Evolutionary conservation across 2,797 vertebrate genomes (phyloP).

Genomic region (Dromococcyx pavoninus): DNA sequence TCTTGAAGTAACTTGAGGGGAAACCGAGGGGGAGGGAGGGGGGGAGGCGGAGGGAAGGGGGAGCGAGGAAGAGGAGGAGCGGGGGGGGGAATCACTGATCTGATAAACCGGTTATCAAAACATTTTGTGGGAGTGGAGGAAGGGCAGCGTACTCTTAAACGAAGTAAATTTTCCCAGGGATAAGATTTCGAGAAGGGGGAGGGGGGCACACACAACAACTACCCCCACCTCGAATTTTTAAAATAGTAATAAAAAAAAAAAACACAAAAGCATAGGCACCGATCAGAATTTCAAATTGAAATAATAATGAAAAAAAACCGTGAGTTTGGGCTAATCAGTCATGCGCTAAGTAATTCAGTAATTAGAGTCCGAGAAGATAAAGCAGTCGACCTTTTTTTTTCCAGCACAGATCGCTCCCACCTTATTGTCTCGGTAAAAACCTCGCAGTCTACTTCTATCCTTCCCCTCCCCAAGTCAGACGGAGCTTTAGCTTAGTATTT

Average conservation of each 20-base stretch:
- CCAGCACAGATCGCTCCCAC: slow-evolving; percentile 50
- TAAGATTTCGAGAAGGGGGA: not conserved
- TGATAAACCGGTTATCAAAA: slow-evolving; percentile 67
- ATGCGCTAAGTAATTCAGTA: slow-evolving; percentile 74
- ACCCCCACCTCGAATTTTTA: too few species aligned
- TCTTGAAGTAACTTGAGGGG: slow-evolving; percentile 80
- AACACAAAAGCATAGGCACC: slow-evolving; percentile 32
- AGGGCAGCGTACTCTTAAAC: slow-evolving; percentile 38
- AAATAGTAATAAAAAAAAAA: not conserved
- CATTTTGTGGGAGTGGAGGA: slow-evolving; percentile 43
- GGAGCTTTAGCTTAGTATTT: slow-evolving; percentile 77
- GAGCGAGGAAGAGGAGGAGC: not conserved
- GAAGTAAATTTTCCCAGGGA: slow-evolving; percentile 52
- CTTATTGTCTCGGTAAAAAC: slow-evolving; percentile 60
- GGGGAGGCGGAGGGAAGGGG: not conserved
- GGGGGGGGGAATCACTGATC: slow-evolving; percentile 48
- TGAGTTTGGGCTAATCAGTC: slow-evolving; percentile 65
- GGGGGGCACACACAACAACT: too few species aligned
- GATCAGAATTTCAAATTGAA: slow-evolving; percentile 35
- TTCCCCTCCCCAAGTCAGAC: slow-evolving; percentile 40
- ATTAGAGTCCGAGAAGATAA: slow-evolving; percentile 68
- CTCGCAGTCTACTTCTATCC: slow-evolving; percentile 43
- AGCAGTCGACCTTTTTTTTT: slow-evolving; percentile 67
- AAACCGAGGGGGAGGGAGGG: not conserved
- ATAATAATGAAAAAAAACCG: not conserved